A percentile compares a stretch with the other conserved stretches of the same genome.
phyloP scores from a whole-genome alignment of 2,797 vertebrate genomes.

The Malacoctenus gilli region DNA sequence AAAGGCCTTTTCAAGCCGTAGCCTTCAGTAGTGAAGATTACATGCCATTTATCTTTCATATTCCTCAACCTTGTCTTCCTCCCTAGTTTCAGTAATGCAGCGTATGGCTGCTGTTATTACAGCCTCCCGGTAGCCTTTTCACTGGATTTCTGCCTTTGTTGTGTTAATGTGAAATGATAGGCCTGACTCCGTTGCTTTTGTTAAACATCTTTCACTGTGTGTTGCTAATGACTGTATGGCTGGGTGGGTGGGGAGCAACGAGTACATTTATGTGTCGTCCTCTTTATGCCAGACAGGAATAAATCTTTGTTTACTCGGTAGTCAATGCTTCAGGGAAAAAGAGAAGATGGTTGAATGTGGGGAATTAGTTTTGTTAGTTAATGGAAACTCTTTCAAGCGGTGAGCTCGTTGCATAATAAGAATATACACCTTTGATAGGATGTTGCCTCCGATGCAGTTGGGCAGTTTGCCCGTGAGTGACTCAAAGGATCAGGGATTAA shows the following conservation, averaged over 20 bases:
- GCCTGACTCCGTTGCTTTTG: conserved; percentile 20
- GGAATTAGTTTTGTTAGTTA: background rate
- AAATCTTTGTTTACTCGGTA: conserved; percentile 11
- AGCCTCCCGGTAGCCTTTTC: conserved; percentile 14
- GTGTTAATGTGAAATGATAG: conserved; percentile 30
- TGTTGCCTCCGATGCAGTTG: background rate
- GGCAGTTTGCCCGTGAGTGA: background rate
- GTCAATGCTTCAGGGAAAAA: background rate
- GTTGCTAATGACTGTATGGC: conserved; percentile 15
- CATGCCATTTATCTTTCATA: conserved; percentile 6
- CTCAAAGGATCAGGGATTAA: no score
- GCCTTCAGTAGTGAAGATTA: conserved; percentile 19
- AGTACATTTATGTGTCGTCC: conserved; percentile 2
- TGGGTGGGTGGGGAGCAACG: background rate
- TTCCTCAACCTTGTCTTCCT: conserved; percentile 14
- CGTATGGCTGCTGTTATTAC: conserved; percentile 3
- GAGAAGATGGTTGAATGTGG: background rate
- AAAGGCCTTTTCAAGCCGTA: conserved; percentile 19
- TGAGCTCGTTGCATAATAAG: no score
- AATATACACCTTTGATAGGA: background rate
- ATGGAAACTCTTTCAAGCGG: background rate
- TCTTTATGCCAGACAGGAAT: conserved; percentile 9
- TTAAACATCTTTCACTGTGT: conserved; percentile 11
- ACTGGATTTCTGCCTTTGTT: conserved; percentile 22
- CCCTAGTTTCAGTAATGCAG: background rate